Evolutionary conservation across 2,888 invertebrate genomes (phyloP).

Genomic region (Pseudococcus viburni): DNA sequence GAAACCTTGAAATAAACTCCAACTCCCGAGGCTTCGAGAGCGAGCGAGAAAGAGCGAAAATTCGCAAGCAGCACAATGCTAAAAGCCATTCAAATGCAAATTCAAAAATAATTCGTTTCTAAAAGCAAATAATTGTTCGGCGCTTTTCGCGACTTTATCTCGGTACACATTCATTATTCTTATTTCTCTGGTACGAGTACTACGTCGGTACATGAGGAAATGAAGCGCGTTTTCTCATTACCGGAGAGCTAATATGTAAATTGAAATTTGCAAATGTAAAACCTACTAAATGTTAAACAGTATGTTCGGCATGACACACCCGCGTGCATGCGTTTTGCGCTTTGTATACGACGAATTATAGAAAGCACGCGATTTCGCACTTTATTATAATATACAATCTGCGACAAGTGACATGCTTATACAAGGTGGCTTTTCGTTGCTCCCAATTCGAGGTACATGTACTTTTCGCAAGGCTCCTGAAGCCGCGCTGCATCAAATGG

Average conservation of each 20-base stretch:
- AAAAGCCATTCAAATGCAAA: slow-evolving; percentile 56
- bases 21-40: neutral
- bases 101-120: slow-evolving; percentile 58
- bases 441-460: neutral
- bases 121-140: slow-evolving; percentile 53
- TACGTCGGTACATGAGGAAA: neutral
- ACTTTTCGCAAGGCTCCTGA: neutral
- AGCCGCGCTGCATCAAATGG: neutral
- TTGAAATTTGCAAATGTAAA: slow-evolving; percentile 56
- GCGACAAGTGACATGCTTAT: slow-evolving; percentile 53
- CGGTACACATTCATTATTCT: slow-evolving; percentile 53
- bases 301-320: slow-evolving; percentile 53
- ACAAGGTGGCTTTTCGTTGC: slow-evolving; percentile 42
- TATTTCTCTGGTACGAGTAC: neutral
- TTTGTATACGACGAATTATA: slow-evolving; percentile 47
- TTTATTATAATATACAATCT: slow-evolving; percentile 56
- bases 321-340: neutral
- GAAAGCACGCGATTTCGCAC: slow-evolving; percentile 52
- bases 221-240: slow-evolving; percentile 55
- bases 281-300: slow-evolving; percentile 55
- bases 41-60: neutral
- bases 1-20: slow-evolving; percentile 44
- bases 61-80: neutral
- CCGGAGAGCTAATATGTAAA: slow-evolving; percentile 55
- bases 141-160: slow-evolving; percentile 51